Percentiles rank a stretch among this genome's conserved stretches.
phyloP scores from a whole-genome alignment of 2,888 invertebrate species.

The Aphidius colemani region DNA sequence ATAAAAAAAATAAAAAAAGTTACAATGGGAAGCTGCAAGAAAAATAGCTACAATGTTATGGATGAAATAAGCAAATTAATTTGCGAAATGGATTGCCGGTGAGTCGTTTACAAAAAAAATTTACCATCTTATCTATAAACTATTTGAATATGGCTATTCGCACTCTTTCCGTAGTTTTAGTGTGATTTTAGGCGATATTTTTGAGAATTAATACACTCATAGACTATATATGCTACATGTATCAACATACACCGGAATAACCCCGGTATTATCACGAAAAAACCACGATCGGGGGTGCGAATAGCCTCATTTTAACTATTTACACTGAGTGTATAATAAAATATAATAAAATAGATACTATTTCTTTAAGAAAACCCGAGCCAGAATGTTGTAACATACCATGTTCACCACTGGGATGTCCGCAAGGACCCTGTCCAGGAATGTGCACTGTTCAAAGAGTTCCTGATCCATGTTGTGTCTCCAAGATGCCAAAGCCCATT shows the following conservation, averaged over 20 bases:
- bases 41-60: constrained; percentile 41
- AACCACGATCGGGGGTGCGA: no score
- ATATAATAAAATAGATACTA: not conserved
- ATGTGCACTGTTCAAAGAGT: constrained; percentile 40
- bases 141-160: no score
- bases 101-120: constrained; percentile 25
- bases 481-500: constrained; percentile 40
- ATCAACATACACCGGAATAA: no score
- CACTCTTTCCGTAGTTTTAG: no score
- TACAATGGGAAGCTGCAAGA: constrained; percentile 29
- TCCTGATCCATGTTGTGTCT: constrained; percentile 43
- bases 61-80: constrained; percentile 43
- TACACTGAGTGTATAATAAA: not conserved
- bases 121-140: not conserved
- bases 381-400: constrained; percentile 46
- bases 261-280: no score
- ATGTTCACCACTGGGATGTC: constrained; percentile 48
- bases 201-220: no score
- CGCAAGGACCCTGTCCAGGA: constrained; percentile 48
- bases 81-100: constrained; percentile 41
- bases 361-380: constrained; percentile 42
- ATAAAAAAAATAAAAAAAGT: not conserved
- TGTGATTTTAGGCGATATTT: no score
- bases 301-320: no score
- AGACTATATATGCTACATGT: no score